Conservation (phyloP, 1,140 invertebrate genomes). For the Laupala kohalensis region DNA sequence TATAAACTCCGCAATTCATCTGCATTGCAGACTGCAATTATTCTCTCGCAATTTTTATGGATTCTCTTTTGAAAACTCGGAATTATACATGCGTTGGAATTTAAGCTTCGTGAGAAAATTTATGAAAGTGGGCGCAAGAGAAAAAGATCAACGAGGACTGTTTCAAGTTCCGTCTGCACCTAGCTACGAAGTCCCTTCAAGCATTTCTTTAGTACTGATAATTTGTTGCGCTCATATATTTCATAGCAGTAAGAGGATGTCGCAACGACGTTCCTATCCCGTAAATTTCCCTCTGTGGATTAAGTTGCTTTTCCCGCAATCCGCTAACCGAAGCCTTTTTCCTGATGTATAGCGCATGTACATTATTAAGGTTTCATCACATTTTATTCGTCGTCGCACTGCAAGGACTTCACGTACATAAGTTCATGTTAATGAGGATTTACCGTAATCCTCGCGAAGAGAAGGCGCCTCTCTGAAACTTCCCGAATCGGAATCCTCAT, state of each 20-base stretch:
- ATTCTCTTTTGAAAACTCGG: too few relatives aligned
- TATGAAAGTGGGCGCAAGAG: background rate
- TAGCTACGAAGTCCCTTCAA: background rate
- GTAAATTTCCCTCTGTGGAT: background rate
- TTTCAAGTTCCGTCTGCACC: background rate
- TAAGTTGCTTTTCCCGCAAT: background rate
- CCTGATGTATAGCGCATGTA: background rate
- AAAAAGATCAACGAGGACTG: background rate
- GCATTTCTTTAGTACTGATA: background rate
- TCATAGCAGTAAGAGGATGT: background rate
- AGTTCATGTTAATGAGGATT: background rate
- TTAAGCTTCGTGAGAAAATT: background rate
- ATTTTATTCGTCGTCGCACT: background rate
- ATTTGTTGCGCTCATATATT: background rate
- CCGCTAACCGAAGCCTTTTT: background rate
- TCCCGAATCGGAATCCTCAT: background rate
- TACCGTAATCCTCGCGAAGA: background rate
- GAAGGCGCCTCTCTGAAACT: background rate
- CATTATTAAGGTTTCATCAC: background rate
- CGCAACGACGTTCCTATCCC: background rate
- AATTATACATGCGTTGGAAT: too few relatives aligned
- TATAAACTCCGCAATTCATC: too few relatives aligned
- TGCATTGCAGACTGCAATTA: too few relatives aligned
- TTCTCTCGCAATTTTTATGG: too few relatives aligned
- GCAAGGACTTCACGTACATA: background rate